A percentile compares a stretch with the other conserved stretches of the same genome.
Evolutionary conservation across 2,888 invertebrate species (phyloP).

Genomic region (Perdita meconis): DNA sequence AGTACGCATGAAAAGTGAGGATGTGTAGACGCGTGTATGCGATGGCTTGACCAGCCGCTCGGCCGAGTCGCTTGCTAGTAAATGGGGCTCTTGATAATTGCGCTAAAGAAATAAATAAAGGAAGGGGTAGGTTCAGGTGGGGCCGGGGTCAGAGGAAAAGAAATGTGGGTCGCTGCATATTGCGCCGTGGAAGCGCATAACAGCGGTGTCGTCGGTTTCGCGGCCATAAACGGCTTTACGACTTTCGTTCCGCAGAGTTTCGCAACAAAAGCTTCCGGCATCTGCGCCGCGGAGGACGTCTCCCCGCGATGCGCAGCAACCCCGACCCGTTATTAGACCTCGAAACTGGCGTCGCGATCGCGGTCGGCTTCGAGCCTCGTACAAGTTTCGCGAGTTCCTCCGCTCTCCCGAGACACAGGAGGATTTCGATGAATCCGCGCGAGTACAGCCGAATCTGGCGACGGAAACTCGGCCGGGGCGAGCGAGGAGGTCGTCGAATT

Average conservation of each 20-base stretch:
- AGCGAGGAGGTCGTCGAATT: conserved; percentile 4
- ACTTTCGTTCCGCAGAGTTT: conserved; percentile 9
- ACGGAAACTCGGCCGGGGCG: not conserved
- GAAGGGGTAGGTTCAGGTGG: not conserved
- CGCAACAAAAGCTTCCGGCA: conserved; percentile 22
- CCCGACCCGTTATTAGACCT: conserved; percentile 13
- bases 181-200: not conserved
- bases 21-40: too few relatives aligned
- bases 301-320: conserved; percentile 14
- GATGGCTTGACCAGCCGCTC: too few relatives aligned
- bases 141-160: not conserved
- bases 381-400: not conserved
- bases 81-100: not conserved
- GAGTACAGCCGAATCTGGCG: not conserved
- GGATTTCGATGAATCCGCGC: too few relatives aligned
- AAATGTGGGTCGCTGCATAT: conserved; percentile 7
- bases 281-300: not conserved
- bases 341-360: conserved; percentile 1
- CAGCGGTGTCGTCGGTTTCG: too few relatives aligned
- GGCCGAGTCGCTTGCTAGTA: not conserved
- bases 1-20: too few relatives aligned
- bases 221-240: conserved; percentile 24
- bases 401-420: not conserved
- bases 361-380: not conserved
- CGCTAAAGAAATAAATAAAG: not conserved